phyloP scores from a whole-genome alignment of 2,797 vertebrate genomes.

The Gymnopithys bicolor region DNA sequence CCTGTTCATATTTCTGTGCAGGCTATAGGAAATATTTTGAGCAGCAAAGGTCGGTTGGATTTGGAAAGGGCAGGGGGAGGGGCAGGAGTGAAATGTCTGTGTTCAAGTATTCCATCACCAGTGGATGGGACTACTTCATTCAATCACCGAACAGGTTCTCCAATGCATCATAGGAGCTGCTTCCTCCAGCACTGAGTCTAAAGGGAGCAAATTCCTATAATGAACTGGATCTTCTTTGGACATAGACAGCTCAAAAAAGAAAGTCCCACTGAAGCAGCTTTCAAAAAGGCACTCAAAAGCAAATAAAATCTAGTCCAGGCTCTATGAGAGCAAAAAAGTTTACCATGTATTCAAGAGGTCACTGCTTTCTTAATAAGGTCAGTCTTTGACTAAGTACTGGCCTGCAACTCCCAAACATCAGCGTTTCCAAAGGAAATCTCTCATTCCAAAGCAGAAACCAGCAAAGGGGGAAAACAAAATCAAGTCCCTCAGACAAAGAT shows the following conservation, averaged over 20 bases:
- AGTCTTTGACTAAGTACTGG: constrained; percentile 87
- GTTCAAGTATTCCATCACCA: constrained; percentile 89
- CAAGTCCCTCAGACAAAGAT: constrained; percentile 82
- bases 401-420: constrained; percentile 86
- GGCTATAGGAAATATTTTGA: constrained; percentile 82
- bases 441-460: constrained; percentile 79
- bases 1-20: constrained; percentile 85
- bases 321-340: constrained; percentile 93
- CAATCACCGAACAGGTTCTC: constrained; percentile 70
- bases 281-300: constrained; percentile 99
- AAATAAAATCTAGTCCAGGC: constrained; percentile 89
- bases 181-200: constrained; percentile 53
- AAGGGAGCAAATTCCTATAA: constrained; percentile 67
- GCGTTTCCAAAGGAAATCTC: constrained; percentile 82
- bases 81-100: constrained; percentile 78
- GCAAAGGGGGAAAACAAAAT: constrained; percentile 85
- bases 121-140: constrained; percentile 79
- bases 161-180: constrained; percentile 70
- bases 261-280: constrained; percentile 92
- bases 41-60: constrained; percentile 83
- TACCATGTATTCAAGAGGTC: constrained; percentile 87
- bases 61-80: constrained; percentile 52
- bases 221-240: constrained; percentile 78
- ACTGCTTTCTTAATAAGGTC: constrained; percentile 86
- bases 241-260: constrained; percentile 81